Base-by-base conservation (phyloP, 2,797 vertebrate species). In the Anguilla pacifica region DNA sequence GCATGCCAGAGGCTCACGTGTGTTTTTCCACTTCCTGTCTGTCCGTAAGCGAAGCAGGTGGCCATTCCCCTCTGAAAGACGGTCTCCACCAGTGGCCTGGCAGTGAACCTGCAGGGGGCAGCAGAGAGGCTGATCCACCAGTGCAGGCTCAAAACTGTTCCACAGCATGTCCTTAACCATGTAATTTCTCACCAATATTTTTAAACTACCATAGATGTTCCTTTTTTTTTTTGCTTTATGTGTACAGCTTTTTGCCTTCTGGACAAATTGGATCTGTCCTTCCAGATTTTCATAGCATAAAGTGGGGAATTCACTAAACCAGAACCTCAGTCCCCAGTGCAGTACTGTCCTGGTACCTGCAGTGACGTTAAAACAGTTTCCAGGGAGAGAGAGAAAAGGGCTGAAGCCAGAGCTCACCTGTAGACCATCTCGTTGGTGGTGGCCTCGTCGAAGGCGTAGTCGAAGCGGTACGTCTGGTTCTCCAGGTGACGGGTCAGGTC, bases 371-470 rank as follows among this genome's bases (percentile, higher is more conserved):
- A 59, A 5, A 59, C 57, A 17, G 0, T 17, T 59, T 59, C 57
- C 57, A 59, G 57, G 15, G 57, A 59, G 57, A 59, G 57, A 17
- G 57, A 59, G 15, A 57, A 72, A 35, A 72, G 22, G 70, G 2
- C 9, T 13, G 35, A 31, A 11, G 28, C 7, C 13, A 85, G 31
- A 61, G 9, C 2, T 0, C 93, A 99, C 98, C 98, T 98, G 96
- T 99, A 99, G 92, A 99, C 97, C 98, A 99, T 99, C 94, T 99
- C 98, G 91, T 99, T 99, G 93, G 98, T 97, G 92, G 98, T 95
- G 86, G 94, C 97, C 92, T 99, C 98, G 87, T 99, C 98, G 86
- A 99, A 99, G 92, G 98, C 97, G 90, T 99, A 99, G 94, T 99
- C 98, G 85, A 99, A 99, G 85, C 98, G 97, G 93, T 99, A 99